phyloP scores from a whole-genome alignment of 2,113 vertebrate species.

The Andinoacara biseriatus region DNA sequence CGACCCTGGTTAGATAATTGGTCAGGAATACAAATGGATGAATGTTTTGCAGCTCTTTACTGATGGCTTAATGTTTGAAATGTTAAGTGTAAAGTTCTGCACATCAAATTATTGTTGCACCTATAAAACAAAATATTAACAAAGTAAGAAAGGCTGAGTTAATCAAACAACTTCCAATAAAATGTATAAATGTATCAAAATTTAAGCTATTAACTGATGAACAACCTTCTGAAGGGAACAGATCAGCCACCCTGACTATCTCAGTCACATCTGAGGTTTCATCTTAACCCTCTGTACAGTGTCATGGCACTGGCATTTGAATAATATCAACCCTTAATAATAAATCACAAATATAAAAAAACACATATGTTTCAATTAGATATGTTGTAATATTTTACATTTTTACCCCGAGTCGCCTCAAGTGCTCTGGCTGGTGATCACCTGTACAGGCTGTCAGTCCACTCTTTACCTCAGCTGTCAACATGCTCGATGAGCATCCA shows the following conservation, averaged over 20 bases:
- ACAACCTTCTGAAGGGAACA: neutral
- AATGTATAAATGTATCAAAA: neutral
- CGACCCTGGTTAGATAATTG: neutral
- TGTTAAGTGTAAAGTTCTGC: neutral
- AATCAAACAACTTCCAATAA: neutral
- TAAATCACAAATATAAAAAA: neutral
- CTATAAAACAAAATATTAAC: neutral
- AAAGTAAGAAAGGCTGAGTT: neutral
- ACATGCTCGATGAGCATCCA: neutral
- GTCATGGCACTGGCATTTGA: neutral
- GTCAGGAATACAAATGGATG: neutral
- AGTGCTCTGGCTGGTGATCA: too few species aligned
- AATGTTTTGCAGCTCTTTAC: neutral
- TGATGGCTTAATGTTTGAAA: neutral
- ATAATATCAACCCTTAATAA: neutral
- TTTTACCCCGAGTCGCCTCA: too few species aligned
- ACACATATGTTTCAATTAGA: too few species aligned
- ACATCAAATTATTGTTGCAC: neutral
- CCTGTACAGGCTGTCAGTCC: neutral
- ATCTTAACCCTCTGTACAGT: neutral
- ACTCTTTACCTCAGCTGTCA: neutral
- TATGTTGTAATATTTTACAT: too few species aligned
- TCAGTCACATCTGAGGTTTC: neutral
- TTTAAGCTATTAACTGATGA: neutral
- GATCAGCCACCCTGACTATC: neutral